Evolutionary conservation across 1,140 invertebrate genomes (phyloP).

Genomic region (Pseudomyrmex pallidus): DNA sequence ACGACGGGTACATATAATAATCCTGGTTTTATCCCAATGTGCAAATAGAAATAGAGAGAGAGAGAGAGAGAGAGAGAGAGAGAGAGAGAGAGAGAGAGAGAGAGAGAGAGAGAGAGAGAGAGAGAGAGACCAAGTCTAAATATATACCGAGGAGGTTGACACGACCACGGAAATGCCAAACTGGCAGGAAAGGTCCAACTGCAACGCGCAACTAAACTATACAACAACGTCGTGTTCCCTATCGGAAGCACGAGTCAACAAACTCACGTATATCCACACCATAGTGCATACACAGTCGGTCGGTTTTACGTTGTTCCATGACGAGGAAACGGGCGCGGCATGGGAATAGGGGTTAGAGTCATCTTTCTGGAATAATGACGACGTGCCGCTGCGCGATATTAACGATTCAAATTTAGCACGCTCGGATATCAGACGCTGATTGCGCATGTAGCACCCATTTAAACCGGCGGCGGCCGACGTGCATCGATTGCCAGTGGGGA

Average conservation of each 20-base stretch:
- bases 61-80: too few species aligned
- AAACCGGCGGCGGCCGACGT: neutral
- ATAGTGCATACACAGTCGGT: neutral
- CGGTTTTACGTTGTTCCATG: constrained; percentile 3
- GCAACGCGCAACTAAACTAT: neutral
- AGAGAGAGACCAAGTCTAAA: neutral
- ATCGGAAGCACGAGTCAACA: constrained; percentile 58
- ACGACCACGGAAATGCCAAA: neutral
- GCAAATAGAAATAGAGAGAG: too few species aligned
- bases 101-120: too few species aligned
- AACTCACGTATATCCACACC: neutral
- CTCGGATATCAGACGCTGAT: constrained; percentile 55
- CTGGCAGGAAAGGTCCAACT: neutral
- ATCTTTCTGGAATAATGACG: constrained; percentile 73
- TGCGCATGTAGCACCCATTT: constrained; percentile 44
- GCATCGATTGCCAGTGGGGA: constrained; percentile 6
- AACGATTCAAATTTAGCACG: constrained; percentile 72
- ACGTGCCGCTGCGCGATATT: constrained; percentile 65
- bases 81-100: too few species aligned
- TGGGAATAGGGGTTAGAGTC: constrained; percentile 67
- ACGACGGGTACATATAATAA: constrained; percentile 20
- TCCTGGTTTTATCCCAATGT: constrained; percentile 43
- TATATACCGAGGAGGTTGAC: constrained; percentile 9
- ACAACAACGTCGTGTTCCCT: neutral
- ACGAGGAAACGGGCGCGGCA: constrained; percentile 26